Evolutionary conservation across 1,140 invertebrate species (phyloP).

Genomic region (Ostrea denselamellosa): DNA sequence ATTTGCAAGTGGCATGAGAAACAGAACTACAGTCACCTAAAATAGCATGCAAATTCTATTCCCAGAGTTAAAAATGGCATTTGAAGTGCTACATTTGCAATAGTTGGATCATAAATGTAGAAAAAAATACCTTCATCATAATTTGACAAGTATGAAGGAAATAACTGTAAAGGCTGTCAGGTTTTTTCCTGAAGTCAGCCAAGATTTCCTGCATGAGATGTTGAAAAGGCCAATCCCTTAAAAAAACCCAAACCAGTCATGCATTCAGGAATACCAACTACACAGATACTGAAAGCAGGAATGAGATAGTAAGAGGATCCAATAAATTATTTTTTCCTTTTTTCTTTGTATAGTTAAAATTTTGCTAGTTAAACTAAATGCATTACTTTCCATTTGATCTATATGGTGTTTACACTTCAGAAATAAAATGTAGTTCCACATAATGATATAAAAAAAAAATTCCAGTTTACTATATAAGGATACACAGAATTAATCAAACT

Average conservation of each 20-base stretch:
- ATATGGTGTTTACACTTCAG: too few relatives aligned
- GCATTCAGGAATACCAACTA: not conserved
- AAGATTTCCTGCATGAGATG: not conserved
- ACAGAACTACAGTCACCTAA: not conserved
- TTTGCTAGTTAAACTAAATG: too few relatives aligned
- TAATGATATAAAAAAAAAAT: too few relatives aligned
- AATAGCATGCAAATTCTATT: conserved; percentile 29
- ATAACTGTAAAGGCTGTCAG: conserved; percentile 4
- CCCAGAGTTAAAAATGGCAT: not conserved
- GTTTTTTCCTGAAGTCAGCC: not conserved
- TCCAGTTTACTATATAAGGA: too few relatives aligned
- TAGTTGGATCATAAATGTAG: conserved; percentile 12
- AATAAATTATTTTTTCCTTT: too few relatives aligned
- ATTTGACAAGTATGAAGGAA: conserved; percentile 32
- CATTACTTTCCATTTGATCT: too few relatives aligned
- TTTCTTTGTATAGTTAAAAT: too few relatives aligned
- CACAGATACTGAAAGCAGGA: not conserved
- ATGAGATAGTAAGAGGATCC: not conserved
- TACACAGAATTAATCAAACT: too few relatives aligned
- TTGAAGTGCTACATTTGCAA: conserved; percentile 24
- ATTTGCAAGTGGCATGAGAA: conserved; percentile 13
- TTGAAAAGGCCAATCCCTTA: not conserved
- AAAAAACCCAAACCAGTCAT: not conserved
- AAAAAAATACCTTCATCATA: not conserved
- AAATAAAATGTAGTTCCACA: too few relatives aligned